Base-by-base conservation (phyloP, 2,888 invertebrate genomes). In the Bellardia bayeri region DNA sequence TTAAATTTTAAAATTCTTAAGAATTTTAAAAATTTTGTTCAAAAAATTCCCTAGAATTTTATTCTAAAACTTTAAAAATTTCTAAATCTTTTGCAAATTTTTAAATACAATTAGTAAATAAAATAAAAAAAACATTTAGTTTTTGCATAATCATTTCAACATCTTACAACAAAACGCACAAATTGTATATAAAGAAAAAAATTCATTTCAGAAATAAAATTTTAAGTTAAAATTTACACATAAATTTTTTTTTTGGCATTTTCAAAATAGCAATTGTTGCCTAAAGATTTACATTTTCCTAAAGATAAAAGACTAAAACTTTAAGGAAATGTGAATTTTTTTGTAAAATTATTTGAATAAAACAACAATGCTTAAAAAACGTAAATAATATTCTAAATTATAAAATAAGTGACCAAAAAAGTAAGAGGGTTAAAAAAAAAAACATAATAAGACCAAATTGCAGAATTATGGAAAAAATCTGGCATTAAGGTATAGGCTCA, bases 321-420 rank as follows among this genome's bases (percentile, higher is more conserved):
- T 13, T 30, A 33, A n/a, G 42, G 23, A 78, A 80, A 76, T 66
- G n/a, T 75, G 66, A 82, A 75, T 80, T 86, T 75, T 74, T 81
- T 71, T 75, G 42, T 74, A 72, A 63, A 63, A 51, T 30, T 23
- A 37, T 54, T 54, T 16, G 14, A 58, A 54, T 14, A 45, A 68
- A 42, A 63, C 86, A 86, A 75, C 82, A 81, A 76, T 61, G 87
- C 87, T 85, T 40, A 79, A 75, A 54, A 87, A 84, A 87, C 87
- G 87, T 87, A 87, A 87, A 79, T 85, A 87, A 87, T 87, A 87
- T 87, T 87, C 87, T 87, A 87, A 87, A 87, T 87, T 87, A 87
- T 85, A 87, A 87, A 87, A 85, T 87, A 87, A 87, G 87, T 82
- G 78, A 82, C 33, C 68, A 78, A 78, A 66, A 40, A 37, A n/a